Percentiles rank a stretch among this genome's conserved stretches.
phyloP scores from a whole-genome alignment of 2,113 vertebrate species.

The Anguilla japonica region DNA sequence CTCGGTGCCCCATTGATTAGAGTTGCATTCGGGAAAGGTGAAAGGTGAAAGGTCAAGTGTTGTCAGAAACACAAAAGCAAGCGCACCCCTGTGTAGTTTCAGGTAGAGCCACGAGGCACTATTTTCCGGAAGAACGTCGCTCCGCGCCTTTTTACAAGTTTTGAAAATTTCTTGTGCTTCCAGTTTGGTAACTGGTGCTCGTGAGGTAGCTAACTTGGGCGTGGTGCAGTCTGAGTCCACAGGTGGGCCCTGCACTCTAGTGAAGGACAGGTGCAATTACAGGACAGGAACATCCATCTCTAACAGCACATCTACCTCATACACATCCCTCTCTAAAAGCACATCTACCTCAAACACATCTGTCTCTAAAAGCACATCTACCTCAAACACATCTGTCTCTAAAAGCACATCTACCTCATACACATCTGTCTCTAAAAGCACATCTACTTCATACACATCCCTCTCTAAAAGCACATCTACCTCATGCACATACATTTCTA shows the following conservation, averaged over 20 bases:
- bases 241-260: not conserved
- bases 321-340: not conserved
- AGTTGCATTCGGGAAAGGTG: conserved; percentile 8
- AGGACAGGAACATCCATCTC: not conserved
- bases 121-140: not conserved
- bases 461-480: too few species aligned
- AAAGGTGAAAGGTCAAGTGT: conserved; percentile 42
- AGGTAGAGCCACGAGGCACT: not conserved
- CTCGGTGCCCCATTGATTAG: not conserved
- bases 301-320: not conserved
- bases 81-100: not conserved
- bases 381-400: too few species aligned
- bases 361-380: too few species aligned
- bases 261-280: not conserved
- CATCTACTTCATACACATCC: too few species aligned
- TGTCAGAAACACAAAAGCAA: conserved; percentile 32
- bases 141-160: not conserved
- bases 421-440: too few species aligned
- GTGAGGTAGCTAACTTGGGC: not conserved
- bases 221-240: not conserved
- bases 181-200: not conserved
- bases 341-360: too few species aligned
- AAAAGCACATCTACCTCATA: too few species aligned
- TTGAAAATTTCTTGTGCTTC: not conserved
- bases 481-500: not conserved